A percentile compares a stretch with the other conserved stretches of the same genome.
Conservation (phyloP, 2,888 invertebrate species). For the Sminthurides aquaticus region DNA sequence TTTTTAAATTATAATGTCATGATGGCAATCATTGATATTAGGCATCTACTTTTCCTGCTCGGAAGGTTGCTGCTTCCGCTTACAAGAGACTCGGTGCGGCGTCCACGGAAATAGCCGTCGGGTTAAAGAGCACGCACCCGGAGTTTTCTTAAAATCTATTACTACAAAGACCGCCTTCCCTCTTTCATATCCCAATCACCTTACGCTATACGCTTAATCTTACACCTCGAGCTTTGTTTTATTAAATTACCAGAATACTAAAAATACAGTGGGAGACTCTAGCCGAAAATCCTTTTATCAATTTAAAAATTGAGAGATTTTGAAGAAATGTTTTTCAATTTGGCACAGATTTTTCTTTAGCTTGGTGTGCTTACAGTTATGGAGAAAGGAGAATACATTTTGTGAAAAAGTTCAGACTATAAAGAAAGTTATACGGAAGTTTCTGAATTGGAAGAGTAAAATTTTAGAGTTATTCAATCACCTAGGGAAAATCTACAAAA, state of each 20-base stretch:
- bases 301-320: too few relatives aligned
- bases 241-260: too few relatives aligned
- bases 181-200: constrained; percentile 16
- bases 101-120: constrained; percentile 43
- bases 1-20: constrained; percentile 42
- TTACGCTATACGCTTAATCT: too few relatives aligned
- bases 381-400: too few relatives aligned
- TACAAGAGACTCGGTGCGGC: constrained; percentile 41
- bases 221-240: too few relatives aligned
- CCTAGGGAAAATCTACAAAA: too few relatives aligned
- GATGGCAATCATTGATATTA: constrained; percentile 44
- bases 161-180: constrained; percentile 25
- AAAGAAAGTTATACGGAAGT: not conserved
- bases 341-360: too few relatives aligned
- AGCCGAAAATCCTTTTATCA: too few relatives aligned
- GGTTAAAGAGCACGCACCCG: constrained; percentile 42
- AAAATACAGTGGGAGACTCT: too few relatives aligned
- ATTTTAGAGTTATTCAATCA: not conserved
- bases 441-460: not conserved
- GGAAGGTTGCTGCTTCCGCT: constrained; percentile 42
- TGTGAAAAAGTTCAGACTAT: not conserved
- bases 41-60: constrained; percentile 43
- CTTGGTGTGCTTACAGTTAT: too few relatives aligned
- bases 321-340: too few relatives aligned
- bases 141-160: constrained; percentile 40